Percentiles rank a stretch among this genome's conserved stretches.
These are phyloP conservation scores for Artemia sinica DNA, from an alignment of 2,888 invertebrate species.

Conservation along the genomic window DNA sequence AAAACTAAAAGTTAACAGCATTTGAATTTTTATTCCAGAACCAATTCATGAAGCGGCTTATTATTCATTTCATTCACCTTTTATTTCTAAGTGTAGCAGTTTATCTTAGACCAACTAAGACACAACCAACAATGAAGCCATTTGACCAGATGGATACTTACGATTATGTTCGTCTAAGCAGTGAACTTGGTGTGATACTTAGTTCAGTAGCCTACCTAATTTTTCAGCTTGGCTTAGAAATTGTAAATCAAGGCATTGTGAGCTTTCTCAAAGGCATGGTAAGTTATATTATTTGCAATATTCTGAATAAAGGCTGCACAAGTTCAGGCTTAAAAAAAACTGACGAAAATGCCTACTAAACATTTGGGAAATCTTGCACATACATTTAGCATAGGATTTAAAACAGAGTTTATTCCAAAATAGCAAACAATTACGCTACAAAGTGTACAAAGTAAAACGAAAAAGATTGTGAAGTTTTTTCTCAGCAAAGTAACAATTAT, in stretches of 20 bases:
- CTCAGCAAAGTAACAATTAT: no score
- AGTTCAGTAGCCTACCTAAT: constrained; percentile 75
- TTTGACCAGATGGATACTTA: constrained; percentile 30
- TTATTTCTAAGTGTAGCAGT: constrained; percentile 72
- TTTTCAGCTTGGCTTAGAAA: constrained; percentile 81
- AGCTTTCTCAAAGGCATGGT: constrained; percentile 85
- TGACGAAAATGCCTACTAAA: no score
- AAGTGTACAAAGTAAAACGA: no score
- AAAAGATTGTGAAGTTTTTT: no score
- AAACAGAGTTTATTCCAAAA: no score
- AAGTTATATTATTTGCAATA: constrained; percentile 28
- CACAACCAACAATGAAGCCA: constrained; percentile 36
- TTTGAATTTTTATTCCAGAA: constrained; percentile 40
- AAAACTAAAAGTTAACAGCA: no score
- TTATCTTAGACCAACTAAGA: constrained; percentile 63
- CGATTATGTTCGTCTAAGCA: constrained; percentile 44
- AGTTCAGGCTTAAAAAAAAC: no score
- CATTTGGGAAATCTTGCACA: no score
- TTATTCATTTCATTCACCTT: constrained; percentile 71
- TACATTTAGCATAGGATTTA: no score
- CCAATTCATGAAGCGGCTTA: constrained; percentile 76
- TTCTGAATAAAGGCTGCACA: no score
- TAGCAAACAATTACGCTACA: no score
- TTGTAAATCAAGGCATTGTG: constrained; percentile 75
- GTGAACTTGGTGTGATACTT: constrained; percentile 65